Evolutionary conservation across 2,888 invertebrate species (phyloP).

Genomic region (Noctua janthe): DNA sequence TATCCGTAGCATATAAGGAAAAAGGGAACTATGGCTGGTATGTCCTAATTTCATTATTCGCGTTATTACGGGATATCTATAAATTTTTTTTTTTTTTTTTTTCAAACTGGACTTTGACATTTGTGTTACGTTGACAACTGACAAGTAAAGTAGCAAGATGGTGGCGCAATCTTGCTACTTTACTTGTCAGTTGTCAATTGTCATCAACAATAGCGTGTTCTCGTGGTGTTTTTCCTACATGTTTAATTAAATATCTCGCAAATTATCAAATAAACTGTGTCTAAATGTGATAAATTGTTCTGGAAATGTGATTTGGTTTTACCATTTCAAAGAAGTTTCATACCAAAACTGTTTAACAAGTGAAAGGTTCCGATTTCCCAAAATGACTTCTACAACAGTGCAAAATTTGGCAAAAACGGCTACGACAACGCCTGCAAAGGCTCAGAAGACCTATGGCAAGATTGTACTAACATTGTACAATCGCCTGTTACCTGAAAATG

Average conservation of each 20-base stretch:
- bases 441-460: slow-evolving; percentile 93
- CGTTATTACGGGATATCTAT: neutral
- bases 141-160: too few relatives aligned
- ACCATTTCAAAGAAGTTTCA: neutral
- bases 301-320: slow-evolving; percentile 31
- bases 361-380: slow-evolving; percentile 67
- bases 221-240: neutral
- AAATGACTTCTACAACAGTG: slow-evolving; percentile 83
- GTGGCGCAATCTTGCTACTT: too few relatives aligned
- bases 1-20: slow-evolving; percentile 53
- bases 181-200: too few relatives aligned
- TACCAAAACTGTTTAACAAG: slow-evolving; percentile 55
- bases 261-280: slow-evolving; percentile 36
- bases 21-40: slow-evolving; percentile 81
- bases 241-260: slow-evolving; percentile 24
- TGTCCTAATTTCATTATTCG: slow-evolving; percentile 65
- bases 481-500: slow-evolving; percentile 96
- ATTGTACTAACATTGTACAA: slow-evolving; percentile 97
- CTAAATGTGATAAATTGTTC: neutral
- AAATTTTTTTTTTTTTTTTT: too few relatives aligned
- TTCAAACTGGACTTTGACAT: too few relatives aligned
- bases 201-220: too few relatives aligned
- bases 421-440: slow-evolving; percentile 77
- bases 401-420: slow-evolving; percentile 81
- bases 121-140: too few relatives aligned